Base-by-base conservation (phyloP, 2,797 vertebrate species). In the Phalanger gymnotis region DNA sequence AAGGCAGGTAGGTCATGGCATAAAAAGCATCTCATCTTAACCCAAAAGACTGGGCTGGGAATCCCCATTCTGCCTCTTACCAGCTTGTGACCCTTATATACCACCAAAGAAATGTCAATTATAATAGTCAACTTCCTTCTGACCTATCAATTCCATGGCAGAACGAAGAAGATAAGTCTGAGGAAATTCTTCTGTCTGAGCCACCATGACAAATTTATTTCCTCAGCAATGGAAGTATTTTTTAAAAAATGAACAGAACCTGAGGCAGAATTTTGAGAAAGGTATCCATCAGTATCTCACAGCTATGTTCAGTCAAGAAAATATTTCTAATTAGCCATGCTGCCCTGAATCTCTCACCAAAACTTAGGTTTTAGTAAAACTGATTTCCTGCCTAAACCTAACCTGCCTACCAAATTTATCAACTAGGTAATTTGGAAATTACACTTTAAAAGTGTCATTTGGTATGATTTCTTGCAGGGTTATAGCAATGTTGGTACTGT, bases 391-490 rank as follows among this genome's bases (percentile, higher is more conserved):
- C 54, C 81, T 94, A 9, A 97, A 93, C 96, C 90, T 94, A 11
- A 94, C 53, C 53, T 92, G 40, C 30, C 54, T 96, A 89, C 22
- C 55, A 95, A 95, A 92, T 94, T 87, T 61, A 94, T 95, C 55
- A 96, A 57, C 6, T 19, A 90, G 95, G 91, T 92, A 94, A 95
- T 92, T 94, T 53, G 94, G 91, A 97, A 98, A 97, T 93, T 91
- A 95, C n/a, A 94, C 93, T 97, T 96, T 96, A 93, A 34, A 96
- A 92, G 28, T 11, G 7, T 81, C 1, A 92, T 94, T 90, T 96
- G 87, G 96, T 97, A 93, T 30, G 90, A 90, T 55, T 96, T 95
- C 91, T 89, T 92, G 52, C 31, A 94, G 73, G 95, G 73, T 66
- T 91, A 90, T 7, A 95, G 55, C 52, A 54, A 97, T 95, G 91